Percentiles rank a stretch among this genome's conserved stretches.
These are phyloP conservation scores for Siderastrea siderea DNA, from an alignment of 92 coral and sea anemone species.

Conservation along the genomic window DNA sequence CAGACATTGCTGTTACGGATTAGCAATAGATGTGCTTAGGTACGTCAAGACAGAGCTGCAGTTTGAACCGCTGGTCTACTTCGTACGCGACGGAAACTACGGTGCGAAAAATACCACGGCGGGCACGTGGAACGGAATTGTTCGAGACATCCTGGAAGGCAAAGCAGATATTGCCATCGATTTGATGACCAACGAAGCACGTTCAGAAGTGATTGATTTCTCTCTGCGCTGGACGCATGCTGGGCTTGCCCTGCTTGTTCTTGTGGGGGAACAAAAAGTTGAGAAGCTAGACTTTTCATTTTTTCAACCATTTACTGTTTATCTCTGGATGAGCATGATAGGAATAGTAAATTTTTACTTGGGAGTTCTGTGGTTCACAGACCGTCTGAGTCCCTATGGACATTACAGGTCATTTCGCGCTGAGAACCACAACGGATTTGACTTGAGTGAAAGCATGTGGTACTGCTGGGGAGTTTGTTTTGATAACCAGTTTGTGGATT, in stretches of 20 bases:
- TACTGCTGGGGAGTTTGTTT: slow-evolving; percentile 93
- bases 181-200: slow-evolving; percentile 91
- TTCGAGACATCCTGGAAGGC: slow-evolving; percentile 70
- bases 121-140: slow-evolving; percentile 84
- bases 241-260: slow-evolving; percentile 86
- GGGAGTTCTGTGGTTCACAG: slow-evolving; percentile 74
- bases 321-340: slow-evolving; percentile 85
- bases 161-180: slow-evolving; percentile 89
- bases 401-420: slow-evolving; percentile 47
- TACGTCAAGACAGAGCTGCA: slow-evolving; percentile 81
- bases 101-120: slow-evolving; percentile 85
- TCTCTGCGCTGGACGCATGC: slow-evolving; percentile 92
- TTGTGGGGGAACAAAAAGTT: slow-evolving; percentile 87
- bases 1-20: slow-evolving; percentile 83
- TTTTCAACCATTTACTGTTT: slow-evolving; percentile 79
- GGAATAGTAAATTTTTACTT: slow-evolving; percentile 81
- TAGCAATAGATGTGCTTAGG: slow-evolving; percentile 86
- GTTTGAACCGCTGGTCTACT: slow-evolving; percentile 84
- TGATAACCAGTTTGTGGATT: slow-evolving; percentile 88
- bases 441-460: slow-evolving; percentile 92
- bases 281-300: slow-evolving; percentile 82
- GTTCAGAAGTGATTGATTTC: slow-evolving; percentile 87
- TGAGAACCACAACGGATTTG: slow-evolving; percentile 53
- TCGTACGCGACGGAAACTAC: slow-evolving; percentile 91
- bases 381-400: slow-evolving; percentile 85